Evolutionary conservation across 2,888 invertebrate species (phyloP), one percentile per base, ranked within the genome.

Genomic region (Dynastes grantii): DNA sequence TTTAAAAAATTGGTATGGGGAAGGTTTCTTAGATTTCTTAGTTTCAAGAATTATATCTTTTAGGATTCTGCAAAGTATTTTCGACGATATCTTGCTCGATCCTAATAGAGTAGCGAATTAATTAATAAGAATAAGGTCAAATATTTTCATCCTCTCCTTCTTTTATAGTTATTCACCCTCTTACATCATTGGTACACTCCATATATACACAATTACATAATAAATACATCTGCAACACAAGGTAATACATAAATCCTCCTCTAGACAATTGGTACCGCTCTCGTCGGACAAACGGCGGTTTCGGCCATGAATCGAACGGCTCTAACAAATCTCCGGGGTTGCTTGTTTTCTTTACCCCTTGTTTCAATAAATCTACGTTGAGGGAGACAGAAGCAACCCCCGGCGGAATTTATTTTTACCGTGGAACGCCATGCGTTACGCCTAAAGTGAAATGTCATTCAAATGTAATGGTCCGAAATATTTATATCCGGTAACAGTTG

Each of bases 361-460:
- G 73, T 75, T 75, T 75, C 73, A 75, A 75, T 75, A 75, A 75
- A 75, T 75, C 73, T 75, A 45, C 45, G 73, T 61, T 49, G 61
- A 40, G 73, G 73, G 55, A 22, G 22, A 58, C 16, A 45, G 61
- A 75, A 75, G 73, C 63, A 45, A 61, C 73, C 61, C 73, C 49
- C 51, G 55, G 13, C 68, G 73, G 32, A 75, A 75, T 75, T 78
- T 78, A 78, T 78, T 78, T 78, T 78, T 78, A 78, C 78, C 73
- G 78, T 45, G 65, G 64, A 68, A 68, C 77, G 68, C 49, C 68
- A 68, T 68, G 68, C 78, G 78, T 65, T 73, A 75, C 78, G 53
- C 65, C 73, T 67, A 67, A 78, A 78, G 73, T 73, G 75, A 78
- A 78, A 73, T 75, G 78, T 78, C 78, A 73, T 78, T 78, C 78